Evolutionary conservation across 53 echinoderm and acorn worm species (phyloP), one percentile per base, ranked within the genome.

Genomic region (Apostichopus leukothele): DNA sequence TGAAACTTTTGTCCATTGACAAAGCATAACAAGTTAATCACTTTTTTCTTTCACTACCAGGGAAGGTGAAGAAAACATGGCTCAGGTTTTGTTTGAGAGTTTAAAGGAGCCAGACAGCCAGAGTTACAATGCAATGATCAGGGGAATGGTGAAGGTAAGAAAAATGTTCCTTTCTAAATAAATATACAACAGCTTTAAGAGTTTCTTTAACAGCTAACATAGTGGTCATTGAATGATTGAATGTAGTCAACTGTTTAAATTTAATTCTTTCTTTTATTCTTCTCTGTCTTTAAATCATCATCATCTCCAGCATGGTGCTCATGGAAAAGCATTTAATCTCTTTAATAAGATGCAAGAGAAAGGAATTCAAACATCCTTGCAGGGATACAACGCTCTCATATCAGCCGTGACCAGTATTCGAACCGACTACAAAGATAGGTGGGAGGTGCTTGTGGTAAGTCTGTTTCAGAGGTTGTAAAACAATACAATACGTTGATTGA

Each of bases 261-360:
- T 3, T 39, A 3, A 3, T 39, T 39, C 39, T 39, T 39, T 39
- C 39, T 39, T 39, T 14, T 71, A 71, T 71, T 13, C 71, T 19
- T n/a, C 71, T 71, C 20, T 71, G 9, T 26, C 6, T 76, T 76
- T 76, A 10, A 5, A 10, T 19, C 25, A 39, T 74, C 74, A 5
- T n/a, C 71, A 19, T 27, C 52, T 76, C 50, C 77, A 96, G 95
- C 89, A 95, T 80, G 91, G 91, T 26, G 94, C 94, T 13, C 83
- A 91, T 52, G 75, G 81, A 19, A 93, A 91, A 74, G 98, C 98
- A 52, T 95, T 94, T 55, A 88, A 91, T 85, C 75, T 97, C 50
- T 95, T 95, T 88, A 97, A 97, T 74, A 94, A 95, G 90, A 95
- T 95, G 98, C 98, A 97, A 75, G 94, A 95, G 75, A 91, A 79